These are phyloP conservation scores for Cheirogaleus medius DNA, from an alignment of 2,113 vertebrate species.

Conservation along the genomic window DNA sequence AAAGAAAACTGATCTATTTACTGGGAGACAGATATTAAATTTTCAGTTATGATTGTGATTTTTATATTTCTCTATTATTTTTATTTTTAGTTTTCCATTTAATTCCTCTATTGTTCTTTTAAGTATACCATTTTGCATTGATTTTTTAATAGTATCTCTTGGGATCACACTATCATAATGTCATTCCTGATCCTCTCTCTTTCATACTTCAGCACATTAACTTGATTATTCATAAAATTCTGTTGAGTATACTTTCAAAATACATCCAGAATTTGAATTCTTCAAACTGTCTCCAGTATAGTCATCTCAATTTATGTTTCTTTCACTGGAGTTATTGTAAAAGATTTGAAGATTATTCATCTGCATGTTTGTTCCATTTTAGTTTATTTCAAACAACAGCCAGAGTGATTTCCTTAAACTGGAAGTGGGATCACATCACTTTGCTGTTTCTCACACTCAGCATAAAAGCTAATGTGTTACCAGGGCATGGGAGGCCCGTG, in stretches of 20 bases:
- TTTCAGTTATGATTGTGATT: background rate
- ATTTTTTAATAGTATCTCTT: background rate
- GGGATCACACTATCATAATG: background rate
- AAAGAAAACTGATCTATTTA: background rate
- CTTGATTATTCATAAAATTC: background rate
- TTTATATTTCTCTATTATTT: background rate
- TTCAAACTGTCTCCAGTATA: background rate
- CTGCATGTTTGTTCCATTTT: background rate
- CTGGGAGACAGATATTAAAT: background rate
- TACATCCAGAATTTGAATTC: background rate
- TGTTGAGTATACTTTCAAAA: background rate
- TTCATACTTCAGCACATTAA: background rate
- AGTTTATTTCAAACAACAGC: background rate
- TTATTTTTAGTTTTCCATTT: background rate
- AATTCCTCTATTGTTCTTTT: background rate
- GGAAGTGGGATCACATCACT: background rate
- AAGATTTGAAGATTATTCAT: background rate
- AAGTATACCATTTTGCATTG: background rate
- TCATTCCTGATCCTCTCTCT: background rate
- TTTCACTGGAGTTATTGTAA: background rate
- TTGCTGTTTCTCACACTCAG: background rate
- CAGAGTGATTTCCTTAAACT: background rate
- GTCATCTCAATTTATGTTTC: background rate
- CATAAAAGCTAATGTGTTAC: background rate
- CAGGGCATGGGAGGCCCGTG: rapidly evolving